Evolutionary conservation across 64 coral and sea anemone genomes (phyloP), one percentile per base, ranked within the genome.

Genomic region (Porites lutea): DNA sequence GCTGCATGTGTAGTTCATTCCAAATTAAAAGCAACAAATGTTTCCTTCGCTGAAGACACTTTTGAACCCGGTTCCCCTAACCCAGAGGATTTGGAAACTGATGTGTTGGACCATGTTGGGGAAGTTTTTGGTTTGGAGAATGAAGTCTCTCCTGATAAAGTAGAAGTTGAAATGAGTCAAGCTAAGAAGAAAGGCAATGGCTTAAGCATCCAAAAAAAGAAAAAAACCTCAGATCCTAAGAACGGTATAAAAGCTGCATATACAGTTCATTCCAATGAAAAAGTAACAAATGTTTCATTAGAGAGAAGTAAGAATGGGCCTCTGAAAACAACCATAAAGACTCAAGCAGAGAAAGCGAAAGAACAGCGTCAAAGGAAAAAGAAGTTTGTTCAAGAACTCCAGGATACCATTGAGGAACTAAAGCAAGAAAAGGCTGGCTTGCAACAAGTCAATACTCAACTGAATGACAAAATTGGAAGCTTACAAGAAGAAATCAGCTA

Each of bases 281-380:
- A 68, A 52, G 21, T 47, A 23, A 5, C 5, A 5, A 84, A 84
- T 22, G 47, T 11, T 20, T 2, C 46, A 8, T 62, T 14, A 62
- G 14, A 63, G 7, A 5, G 15, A 13, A 84, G 69, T 84, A 52
- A 22, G 48, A 19, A 50, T 0, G 46, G 69, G 16, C 15, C 16
- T 20, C 75, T 55, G 6, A 78, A 78, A 57, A 20, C 19, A 65
- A 49, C 62, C 21, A 46, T 48, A 52, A 84, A 84, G 20, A 84
- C 13, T 65, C 79, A 95, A 4, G 93, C 93, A 37, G 48, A 92
- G 48, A 87, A 72, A 15, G 84, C 85, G 3, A 93, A 90, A 66
- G 46, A 54, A 57, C 87, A 93, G 37, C 81, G 95, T 23, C 91
- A 71, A 43, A 96, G 86, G 72, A 96, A 93, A 59, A 96, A 93